These are phyloP conservation scores for Peromyscus attwateri DNA, from an alignment of 2,797 vertebrate species.

Conservation along the genomic window DNA sequence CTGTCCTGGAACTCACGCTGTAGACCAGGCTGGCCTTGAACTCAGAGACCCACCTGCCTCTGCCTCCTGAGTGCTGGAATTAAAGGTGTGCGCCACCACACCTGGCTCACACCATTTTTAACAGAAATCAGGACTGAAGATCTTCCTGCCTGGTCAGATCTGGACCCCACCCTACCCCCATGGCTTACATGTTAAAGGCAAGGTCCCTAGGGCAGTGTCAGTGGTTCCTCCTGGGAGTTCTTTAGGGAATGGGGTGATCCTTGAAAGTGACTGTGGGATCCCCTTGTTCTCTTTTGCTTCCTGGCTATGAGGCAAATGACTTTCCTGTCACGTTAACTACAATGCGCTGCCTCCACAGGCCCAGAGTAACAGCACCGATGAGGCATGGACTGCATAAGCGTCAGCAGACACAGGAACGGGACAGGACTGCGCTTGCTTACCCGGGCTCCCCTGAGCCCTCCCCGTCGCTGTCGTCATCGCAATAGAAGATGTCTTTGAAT, in stretches of 20 bases:
- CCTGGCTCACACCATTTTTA: not conserved
- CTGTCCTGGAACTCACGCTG: not conserved
- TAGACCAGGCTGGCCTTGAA: not conserved
- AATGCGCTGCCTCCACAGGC: not conserved
- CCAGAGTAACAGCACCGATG: not conserved
- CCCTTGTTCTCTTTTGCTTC: not conserved
- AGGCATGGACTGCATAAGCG: not conserved
- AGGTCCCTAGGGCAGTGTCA: not conserved
- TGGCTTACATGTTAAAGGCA: not conserved
- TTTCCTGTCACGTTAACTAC: not conserved
- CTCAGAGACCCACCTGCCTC: not conserved
- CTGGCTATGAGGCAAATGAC: not conserved
- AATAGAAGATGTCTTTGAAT: conserved; percentile 85
- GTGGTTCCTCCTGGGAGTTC: not conserved
- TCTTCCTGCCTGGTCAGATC: not conserved
- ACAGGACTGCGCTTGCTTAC: not conserved
- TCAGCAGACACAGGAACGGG: not conserved
- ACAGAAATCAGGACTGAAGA: not conserved
- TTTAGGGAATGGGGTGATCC: not conserved
- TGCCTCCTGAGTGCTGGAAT: not conserved
- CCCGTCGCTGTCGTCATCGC: conserved; percentile 70
- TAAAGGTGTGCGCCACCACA: not conserved
- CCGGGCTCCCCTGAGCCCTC: conserved; percentile 3
- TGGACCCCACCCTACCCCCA: not conserved
- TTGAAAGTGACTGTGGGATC: not conserved